These are phyloP conservation scores for Ips typographus DNA, from an alignment of 1,140 invertebrate species.

Conservation along the genomic window DNA sequence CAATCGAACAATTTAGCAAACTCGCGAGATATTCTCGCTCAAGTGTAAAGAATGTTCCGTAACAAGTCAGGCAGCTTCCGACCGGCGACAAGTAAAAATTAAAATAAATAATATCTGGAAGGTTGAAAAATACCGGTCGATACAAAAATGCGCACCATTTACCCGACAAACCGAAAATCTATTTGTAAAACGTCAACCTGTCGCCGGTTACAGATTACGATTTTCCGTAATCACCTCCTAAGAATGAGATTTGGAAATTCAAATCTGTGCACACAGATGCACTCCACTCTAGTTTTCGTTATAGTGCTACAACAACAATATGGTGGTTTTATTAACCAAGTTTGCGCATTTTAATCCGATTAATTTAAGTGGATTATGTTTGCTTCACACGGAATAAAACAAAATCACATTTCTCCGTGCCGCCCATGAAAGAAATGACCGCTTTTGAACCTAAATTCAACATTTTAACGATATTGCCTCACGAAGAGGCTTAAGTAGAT, in stretches of 20 bases:
- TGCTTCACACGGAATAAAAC: too few relatives aligned
- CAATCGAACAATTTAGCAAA: too few relatives aligned
- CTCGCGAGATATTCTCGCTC: too few relatives aligned
- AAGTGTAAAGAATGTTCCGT: too few relatives aligned
- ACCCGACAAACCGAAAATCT: background rate
- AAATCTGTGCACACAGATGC: background rate
- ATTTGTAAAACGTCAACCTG: background rate
- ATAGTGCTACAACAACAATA: too few relatives aligned
- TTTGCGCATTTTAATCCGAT: too few relatives aligned
- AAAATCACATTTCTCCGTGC: too few relatives aligned
- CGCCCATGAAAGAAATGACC: background rate
- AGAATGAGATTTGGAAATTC: background rate
- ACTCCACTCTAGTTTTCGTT: too few relatives aligned
- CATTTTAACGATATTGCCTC: slow-evolving; percentile 1
- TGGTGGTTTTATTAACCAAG: too few relatives aligned
- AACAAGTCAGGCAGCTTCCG: too few relatives aligned
- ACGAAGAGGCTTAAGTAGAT: slow-evolving; percentile 2
- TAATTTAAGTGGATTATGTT: too few relatives aligned
- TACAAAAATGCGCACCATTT: slow-evolving; percentile 2
- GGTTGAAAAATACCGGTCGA: background rate
- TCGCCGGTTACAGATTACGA: slow-evolving; percentile 1
- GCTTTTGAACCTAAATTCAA: background rate
- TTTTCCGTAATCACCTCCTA: background rate
- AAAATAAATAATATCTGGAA: slow-evolving; percentile 1
- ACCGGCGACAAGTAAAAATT: slow-evolving; percentile 2